Conservation (phyloP, 2,113 vertebrate genomes). For the Protobothrops mucrosquamatus region DNA sequence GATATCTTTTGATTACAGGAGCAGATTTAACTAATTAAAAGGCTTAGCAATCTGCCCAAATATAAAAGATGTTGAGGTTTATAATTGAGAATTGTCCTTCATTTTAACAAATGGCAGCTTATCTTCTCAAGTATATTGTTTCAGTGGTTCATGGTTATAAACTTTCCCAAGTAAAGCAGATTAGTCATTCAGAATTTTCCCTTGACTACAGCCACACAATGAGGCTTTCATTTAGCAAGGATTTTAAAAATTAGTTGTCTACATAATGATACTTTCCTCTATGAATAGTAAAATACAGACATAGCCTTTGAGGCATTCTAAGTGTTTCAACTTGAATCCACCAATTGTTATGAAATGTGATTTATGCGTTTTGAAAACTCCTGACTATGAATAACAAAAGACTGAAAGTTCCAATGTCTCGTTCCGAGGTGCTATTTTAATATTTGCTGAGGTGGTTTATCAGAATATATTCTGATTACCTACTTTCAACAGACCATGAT, state of each 20-base stretch:
- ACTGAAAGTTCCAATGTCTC: neutral
- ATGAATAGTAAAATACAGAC: neutral
- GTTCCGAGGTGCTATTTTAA: constrained; percentile 6
- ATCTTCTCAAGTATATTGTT: constrained; percentile 71
- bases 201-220: constrained; percentile 77
- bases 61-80: constrained; percentile 70
- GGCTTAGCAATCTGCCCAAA: constrained; percentile 69
- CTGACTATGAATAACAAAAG: neutral
- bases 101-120: constrained; percentile 70
- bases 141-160: constrained; percentile 64
- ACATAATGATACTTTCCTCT: constrained; percentile 46
- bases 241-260: constrained; percentile 53
- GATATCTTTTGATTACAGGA: constrained; percentile 66
- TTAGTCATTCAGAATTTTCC: constrained; percentile 79
- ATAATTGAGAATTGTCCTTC: constrained; percentile 65
- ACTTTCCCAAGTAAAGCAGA: constrained; percentile 71
- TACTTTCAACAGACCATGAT: too few species aligned
- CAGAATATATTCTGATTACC: neutral
- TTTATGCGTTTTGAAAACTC: neutral
- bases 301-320: constrained; percentile 36
- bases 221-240: constrained; percentile 64
- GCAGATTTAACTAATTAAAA: constrained; percentile 83
- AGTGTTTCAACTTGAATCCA: constrained; percentile 7
- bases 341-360: neutral
- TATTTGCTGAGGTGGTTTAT: neutral